Evolutionary conservation across 2,888 invertebrate genomes (phyloP), one percentile per base, ranked within the genome.

Genomic region (Cantharis flavilabris): DNA sequence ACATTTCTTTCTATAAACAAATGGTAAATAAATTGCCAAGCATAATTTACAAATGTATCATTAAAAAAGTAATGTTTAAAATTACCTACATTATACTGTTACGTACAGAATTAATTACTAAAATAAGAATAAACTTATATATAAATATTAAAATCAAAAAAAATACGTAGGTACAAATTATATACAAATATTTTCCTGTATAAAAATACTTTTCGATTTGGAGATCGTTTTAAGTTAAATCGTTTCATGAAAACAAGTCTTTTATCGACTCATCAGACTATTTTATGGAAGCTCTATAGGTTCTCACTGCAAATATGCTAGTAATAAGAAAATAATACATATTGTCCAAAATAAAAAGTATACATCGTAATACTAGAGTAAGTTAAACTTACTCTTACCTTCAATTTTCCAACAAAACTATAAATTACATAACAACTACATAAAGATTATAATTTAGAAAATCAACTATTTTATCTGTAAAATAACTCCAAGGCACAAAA

Each of bases 161-260:
- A 49, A 49, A 49, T n/a, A 49, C 49, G 49, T 49, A 49, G 49
- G n/a, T 49, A 49, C 49, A 49, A 49, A 49, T 49, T 49, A 49
- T 49, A 49, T 49, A 49, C 49, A 49, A 49, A 49, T 49, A 49
- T 49, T 49, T 49, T 49, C 49, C n/a, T 49, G 49, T 49, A 49
- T 49, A 71, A 71, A 71, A 71, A 71, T 71, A 71, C 28, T 63
- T 71, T 10, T 62, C 14, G 63, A 63, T 63, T 71, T 63, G 28
- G 71, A 71, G 71, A 71, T 71, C 71, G 13, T 63, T 16, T 71
- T 71, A 71, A 71, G 49, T 49, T 49, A n/a, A 49, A 49, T n/a
- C n/a, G n/a, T 49, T n/a, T 49, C 49, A n/a, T n/a, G 49, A 49
- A 49, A 49, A 49, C 5, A 49, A 49, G 49, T 49, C 49, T 49